A percentile compares a stretch with the other conserved stretches of the same genome.
Evolutionary conservation across 2,113 vertebrate species (phyloP).

Genomic region (Corythornis vintsioides): DNA sequence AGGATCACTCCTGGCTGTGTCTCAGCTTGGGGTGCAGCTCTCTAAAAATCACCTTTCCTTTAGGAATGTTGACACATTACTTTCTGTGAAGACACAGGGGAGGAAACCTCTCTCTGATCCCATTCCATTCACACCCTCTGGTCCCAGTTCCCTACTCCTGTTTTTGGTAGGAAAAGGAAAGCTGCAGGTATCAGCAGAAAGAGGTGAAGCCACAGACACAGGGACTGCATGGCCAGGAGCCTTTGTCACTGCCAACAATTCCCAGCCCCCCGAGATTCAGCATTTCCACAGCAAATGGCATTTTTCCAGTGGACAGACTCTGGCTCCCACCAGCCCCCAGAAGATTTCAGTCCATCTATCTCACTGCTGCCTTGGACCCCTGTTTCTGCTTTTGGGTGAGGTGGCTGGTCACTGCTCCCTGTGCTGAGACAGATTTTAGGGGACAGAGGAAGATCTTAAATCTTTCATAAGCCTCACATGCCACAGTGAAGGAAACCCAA

Average conservation of each 20-base stretch:
- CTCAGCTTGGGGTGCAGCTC: neutral
- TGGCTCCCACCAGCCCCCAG: neutral
- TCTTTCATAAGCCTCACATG: neutral
- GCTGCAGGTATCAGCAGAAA: neutral
- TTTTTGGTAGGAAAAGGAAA: neutral
- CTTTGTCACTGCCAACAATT: neutral
- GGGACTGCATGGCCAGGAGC: neutral
- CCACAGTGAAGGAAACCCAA: neutral
- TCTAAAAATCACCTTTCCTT: neutral
- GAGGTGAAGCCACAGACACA: neutral
- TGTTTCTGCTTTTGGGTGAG: neutral
- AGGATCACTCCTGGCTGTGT: neutral
- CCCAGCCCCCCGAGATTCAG: neutral
- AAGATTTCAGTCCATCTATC: neutral
- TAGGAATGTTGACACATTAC: neutral
- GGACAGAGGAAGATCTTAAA: neutral
- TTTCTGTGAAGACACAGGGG: neutral
- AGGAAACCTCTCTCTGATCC: neutral
- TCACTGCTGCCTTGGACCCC: neutral
- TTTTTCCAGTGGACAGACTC: neutral
- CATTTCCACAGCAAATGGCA: neutral
- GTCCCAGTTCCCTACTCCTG: too few relatives aligned
- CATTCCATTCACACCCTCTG: too few relatives aligned
- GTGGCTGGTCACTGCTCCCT: neutral
- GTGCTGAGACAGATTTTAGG: neutral